Evolutionary conservation across 1,140 invertebrate species (phyloP), one percentile per base, ranked within the genome.

Genomic region (Polyergus mexicanus): DNA sequence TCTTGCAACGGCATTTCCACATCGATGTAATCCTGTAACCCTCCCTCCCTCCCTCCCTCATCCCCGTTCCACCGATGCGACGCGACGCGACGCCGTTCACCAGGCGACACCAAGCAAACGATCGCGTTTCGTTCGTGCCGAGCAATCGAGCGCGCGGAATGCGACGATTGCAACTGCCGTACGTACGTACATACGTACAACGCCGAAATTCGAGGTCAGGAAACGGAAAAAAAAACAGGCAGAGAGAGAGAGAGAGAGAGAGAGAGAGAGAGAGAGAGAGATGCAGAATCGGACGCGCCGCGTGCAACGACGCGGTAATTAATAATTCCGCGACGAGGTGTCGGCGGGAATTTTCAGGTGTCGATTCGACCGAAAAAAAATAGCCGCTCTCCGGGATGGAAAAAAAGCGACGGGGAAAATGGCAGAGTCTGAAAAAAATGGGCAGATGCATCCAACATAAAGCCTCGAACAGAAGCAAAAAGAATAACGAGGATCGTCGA

Each of bases 11-110:
- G 51, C 25, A 41, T 65, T 75, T 69, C 66, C 78, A 60, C 84
- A 86, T 80, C 84, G 74, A 78, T 88, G 91, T 91, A 92, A 92
- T 91, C 91, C 84, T 81, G 88, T 87, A 86, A 91, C 74, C 65
- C 75, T 54, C 28, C 68, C 80, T 22, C 74, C 65, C 75, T 54
- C 28, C 68, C 80, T 22, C 63, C 62, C 44, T 22, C 77, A 44
- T 1, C 65, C 75, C 60, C 28, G 68, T 77, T n/a, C 66, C 51
- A 72, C 35, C 78, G 78, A 60, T 35, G 63, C 76, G 75, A 66
- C 58, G 58, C 75, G 60, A 65, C 76, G 54, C 86, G 75, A 75
- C 86, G 86, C 56, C 58, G 86, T 75, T 76, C 86, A 44, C 65
- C 69, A 56, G 75, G 85, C 78, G 62, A 72, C 87, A 72, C 44